Percentiles rank a stretch among this genome's conserved stretches.
Evolutionary conservation across 2,797 vertebrate genomes (phyloP).

Genomic region (Scleropages formosus): DNA sequence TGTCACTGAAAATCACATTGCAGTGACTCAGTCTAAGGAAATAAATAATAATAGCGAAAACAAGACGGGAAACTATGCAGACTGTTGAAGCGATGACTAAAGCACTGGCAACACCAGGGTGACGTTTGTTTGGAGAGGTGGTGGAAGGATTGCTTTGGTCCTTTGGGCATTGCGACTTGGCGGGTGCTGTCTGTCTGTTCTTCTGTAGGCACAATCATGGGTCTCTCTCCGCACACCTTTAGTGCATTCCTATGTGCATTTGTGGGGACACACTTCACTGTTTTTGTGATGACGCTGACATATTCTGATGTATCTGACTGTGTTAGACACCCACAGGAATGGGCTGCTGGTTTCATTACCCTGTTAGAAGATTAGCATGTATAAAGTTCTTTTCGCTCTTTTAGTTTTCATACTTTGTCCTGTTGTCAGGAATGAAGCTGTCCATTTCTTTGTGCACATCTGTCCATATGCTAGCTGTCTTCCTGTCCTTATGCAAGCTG

Average conservation of each 20-base stretch:
- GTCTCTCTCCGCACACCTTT: conserved; percentile 40
- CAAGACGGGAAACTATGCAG: conserved; percentile 60
- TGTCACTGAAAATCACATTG: conserved; percentile 48
- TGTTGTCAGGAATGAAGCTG: background rate
- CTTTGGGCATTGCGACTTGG: conserved; percentile 53
- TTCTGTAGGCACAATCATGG: conserved; percentile 43
- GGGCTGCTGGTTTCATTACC: conserved; percentile 3
- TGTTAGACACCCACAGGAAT: background rate
- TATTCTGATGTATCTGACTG: background rate
- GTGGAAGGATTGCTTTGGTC: conserved; percentile 40
- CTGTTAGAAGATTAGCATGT: conserved; percentile 7
- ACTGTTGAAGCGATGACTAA: conserved; percentile 66
- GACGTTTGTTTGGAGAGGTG: conserved; percentile 36
- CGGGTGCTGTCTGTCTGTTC: conserved; percentile 49
- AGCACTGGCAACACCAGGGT: conserved; percentile 51
- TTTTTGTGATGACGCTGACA: background rate
- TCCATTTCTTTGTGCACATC: background rate
- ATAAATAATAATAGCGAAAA: conserved; percentile 50
- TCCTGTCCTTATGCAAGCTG: conserved; percentile 17
- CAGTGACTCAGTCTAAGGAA: conserved; percentile 58
- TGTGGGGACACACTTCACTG: background rate
- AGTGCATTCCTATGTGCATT: conserved; percentile 39
- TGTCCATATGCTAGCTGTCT: conserved; percentile 18
- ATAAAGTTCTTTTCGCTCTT: conserved; percentile 12
- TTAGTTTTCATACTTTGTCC: background rate